Evolutionary conservation across 2,888 invertebrate genomes (phyloP), one percentile per base, ranked within the genome.

Genomic region (Thecocarcelia acutangulata): DNA sequence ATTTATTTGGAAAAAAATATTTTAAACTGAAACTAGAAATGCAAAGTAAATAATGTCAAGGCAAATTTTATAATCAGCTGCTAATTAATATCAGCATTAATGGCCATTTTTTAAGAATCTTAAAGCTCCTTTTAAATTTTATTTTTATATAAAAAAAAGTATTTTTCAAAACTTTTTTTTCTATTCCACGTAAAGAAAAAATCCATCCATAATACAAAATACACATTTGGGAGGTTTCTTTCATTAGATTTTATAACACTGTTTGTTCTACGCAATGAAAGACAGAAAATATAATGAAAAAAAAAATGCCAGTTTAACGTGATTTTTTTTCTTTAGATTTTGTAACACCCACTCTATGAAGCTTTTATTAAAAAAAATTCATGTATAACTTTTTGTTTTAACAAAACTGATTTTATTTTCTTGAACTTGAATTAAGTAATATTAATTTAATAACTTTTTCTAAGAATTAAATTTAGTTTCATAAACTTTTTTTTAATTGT

Each of bases 201-300:
- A 21, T 33, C 42, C 56, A 50, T 56, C 28, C 70, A 66, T 56
- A 50, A 44, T 42, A 70, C 50, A 56, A 76, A 81, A 81, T 72
- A 81, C 72, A 76, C 80, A 81, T 77, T 81, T 81, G 81, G 81
- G 81, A 81, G 81, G 81, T 76, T 81, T 77, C 76, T 70, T 76
- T 80, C 52, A 63, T 56, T 63, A 56, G 59, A 42, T 69, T 76
- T 61, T 69, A 15, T 69, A 54, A 61, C 42, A 61, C 6, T 69
- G 12, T 64, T 33, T 54, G 21, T 69, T 37, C 5, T 61, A 52
- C 61, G 12, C 37, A 44, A 28, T 42, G 42, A 68, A 75, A 61
- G 24, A 59, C 40, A 17, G 66, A 68, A 59, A 6, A 61, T 28
- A 70, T n/a, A 58, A 28, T 19, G 44, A 48, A 17, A 58, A 64